Percentiles rank a stretch among this genome's conserved stretches.
These are phyloP conservation scores for Euspilapteryx auroguttella DNA, from an alignment of 2,888 invertebrate genomes.

Conservation along the genomic window DNA sequence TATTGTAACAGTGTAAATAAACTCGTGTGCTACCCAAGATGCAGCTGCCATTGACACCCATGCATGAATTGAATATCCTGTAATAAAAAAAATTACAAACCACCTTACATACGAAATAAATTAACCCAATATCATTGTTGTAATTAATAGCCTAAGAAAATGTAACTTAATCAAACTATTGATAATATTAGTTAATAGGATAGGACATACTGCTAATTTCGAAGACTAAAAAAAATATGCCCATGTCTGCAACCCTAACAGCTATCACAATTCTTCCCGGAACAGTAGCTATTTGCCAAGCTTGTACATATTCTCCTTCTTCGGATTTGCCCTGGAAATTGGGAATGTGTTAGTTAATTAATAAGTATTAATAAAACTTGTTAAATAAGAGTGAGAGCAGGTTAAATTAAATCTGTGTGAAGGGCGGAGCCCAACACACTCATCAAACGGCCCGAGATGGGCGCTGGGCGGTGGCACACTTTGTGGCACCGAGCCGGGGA, in stretches of 20 bases:
- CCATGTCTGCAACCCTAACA: constrained; percentile 43
- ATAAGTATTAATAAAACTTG: too few relatives aligned
- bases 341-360: neutral
- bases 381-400: too few relatives aligned
- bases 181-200: too few relatives aligned
- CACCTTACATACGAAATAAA: too few relatives aligned
- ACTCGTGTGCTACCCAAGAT: constrained; percentile 38
- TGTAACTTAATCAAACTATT: too few relatives aligned
- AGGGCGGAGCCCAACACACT: too few relatives aligned
- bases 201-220: constrained; percentile 36
- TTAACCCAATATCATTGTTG: too few relatives aligned
- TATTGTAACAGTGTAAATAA: constrained; percentile 39
- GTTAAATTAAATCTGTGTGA: too few relatives aligned
- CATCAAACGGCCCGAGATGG: too few relatives aligned
- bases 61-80: constrained; percentile 28
- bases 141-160: too few relatives aligned
- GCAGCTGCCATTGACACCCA: constrained; percentile 48
- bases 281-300: constrained; percentile 45
- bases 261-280: constrained; percentile 41
- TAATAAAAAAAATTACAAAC: constrained; percentile 11
- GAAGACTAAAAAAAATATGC: constrained; percentile 45
- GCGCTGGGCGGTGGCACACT: too few relatives aligned
- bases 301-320: constrained; percentile 44
- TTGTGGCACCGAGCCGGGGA: too few relatives aligned
- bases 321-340: constrained; percentile 33